Base-by-base conservation (phyloP, 2,797 vertebrate species). In the Anabacerthia variegaticeps region DNA sequence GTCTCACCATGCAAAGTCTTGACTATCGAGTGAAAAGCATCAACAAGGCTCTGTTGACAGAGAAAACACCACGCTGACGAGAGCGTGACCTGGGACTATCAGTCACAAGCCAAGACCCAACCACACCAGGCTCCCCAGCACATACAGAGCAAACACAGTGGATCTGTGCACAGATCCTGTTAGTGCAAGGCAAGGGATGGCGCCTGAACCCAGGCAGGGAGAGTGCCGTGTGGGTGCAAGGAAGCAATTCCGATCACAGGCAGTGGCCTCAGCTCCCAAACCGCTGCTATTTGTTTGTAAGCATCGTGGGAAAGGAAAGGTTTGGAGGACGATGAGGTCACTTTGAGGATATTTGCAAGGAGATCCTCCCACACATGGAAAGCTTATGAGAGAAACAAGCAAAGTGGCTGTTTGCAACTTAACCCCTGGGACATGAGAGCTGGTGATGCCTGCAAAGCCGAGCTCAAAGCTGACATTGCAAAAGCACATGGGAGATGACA, bases 401-500 rank as follows among this genome's bases (percentile, higher is more conserved):
- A 93, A 90, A 92, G 91, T 24, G 83, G 66, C 67, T 92, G 89
- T 86, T 95, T 94, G 85, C 90, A 90, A 65, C 52, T 67, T 43
- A 96, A 90, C 94, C 88, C 93, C 18, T 14, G 93, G 96, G 89
- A 94, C 24, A 43, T 0, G 71, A 85, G 58, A 69, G 83, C 83
- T 87, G 83, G 91, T 83, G 76, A 44, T 0, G 41, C 67, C 24
- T 49, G 76, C 85, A 73, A 43, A 77, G 85, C 80, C 9, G 52
- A 74, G 90, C 74, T 84, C 2, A 1, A 77, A 94, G 94, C 88
- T 94, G 92, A 95, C 89, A 75, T 2, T 74, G 94, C 85, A 92
- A 67, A 82, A 88, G 94, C 83, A 82, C 91, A 71, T 14, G 88
- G 86, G 91, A 85, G 85, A 94, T 89, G 92, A 95, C n/a, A 71